A percentile compares a stretch with the other conserved stretches of the same genome.
Conservation (phyloP, 2,113 vertebrate genomes). For the Falco punctatus region DNA sequence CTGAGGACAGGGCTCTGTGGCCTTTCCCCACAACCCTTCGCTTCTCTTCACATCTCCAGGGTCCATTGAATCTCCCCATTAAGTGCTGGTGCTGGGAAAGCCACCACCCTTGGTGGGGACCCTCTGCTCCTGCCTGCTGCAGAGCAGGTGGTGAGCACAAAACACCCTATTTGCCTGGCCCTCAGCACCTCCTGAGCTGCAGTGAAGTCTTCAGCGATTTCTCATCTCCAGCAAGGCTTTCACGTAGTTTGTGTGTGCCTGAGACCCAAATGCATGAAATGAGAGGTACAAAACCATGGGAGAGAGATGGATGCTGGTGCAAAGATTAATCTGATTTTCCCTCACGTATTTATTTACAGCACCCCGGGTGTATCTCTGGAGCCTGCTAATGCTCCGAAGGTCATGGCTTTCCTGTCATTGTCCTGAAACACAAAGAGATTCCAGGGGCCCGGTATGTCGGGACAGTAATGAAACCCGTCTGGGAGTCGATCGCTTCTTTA, state of each 20-base stretch:
- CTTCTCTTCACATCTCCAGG: accelerated
- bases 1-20: accelerated
- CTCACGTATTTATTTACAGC: background rate
- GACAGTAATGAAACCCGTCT: constrained; percentile 62
- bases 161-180: background rate
- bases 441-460: background rate
- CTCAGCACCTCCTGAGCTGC: background rate
- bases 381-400: background rate
- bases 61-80: accelerated
- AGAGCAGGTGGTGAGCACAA: background rate
- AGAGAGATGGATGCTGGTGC: background rate
- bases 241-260: accelerated
- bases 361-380: background rate
- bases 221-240: background rate
- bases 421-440: background rate
- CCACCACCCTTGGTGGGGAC: accelerated
- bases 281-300: accelerated
- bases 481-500: constrained; percentile 40
- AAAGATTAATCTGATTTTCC: background rate
- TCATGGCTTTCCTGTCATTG: background rate
- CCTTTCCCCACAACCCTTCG: background rate
- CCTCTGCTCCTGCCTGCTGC: background rate
- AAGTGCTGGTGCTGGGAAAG: background rate
- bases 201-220: accelerated
- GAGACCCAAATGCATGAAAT: accelerated